Evolutionary conservation across 2,797 vertebrate species (phyloP), one percentile per base, ranked within the genome.

Genomic region (Macropus fuliginosus): DNA sequence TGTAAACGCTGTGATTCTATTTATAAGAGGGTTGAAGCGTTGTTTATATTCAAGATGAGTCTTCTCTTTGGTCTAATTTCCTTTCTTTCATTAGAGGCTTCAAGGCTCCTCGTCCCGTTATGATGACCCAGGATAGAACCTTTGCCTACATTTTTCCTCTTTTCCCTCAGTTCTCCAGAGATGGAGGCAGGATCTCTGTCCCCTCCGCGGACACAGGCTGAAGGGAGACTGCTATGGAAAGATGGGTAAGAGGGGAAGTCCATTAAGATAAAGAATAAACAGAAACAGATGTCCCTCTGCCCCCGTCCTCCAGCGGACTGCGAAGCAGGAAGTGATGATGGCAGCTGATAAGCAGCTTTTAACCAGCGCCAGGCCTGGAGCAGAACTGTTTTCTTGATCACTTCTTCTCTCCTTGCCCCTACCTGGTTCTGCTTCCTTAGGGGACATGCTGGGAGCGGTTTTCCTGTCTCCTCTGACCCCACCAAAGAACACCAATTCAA

Each of bases 251-350:
- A 87, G 56, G 59, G 91, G 93, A 54, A 46, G 87, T n/a, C 94
- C 92, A 56, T 92, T 92, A 92, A 97, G 96, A 94, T 92, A 97
- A 97, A 91, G 95, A 97, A 91, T 96, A 97, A 98, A 97, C 95
- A 96, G 92, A 95, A 96, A 91, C 96, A 97, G 95, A 66, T 95
- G 95, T 95, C 56, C 93, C 95, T 46, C 2, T 14, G 62, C 91
- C 62, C 89, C 11, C 91, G 92, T 74, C 59, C 87, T 90, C 10
- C 50, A 12, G 91, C 59, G 31, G 29, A 11, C 81, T n/a, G 87
- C 21, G 93, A 91, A 95, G 62, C 93, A 94, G 95, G 96, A 96
- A 93, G n/a, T 81, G 50, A 62, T 54, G 81, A 81, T 50, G 94
- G 55, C 89, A 50, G 95, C 89, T 94, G 97, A 95, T 96, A 97